phyloP scores from a whole-genome alignment of 1,140 invertebrate genomes.

The Zaprionus capensis region DNA sequence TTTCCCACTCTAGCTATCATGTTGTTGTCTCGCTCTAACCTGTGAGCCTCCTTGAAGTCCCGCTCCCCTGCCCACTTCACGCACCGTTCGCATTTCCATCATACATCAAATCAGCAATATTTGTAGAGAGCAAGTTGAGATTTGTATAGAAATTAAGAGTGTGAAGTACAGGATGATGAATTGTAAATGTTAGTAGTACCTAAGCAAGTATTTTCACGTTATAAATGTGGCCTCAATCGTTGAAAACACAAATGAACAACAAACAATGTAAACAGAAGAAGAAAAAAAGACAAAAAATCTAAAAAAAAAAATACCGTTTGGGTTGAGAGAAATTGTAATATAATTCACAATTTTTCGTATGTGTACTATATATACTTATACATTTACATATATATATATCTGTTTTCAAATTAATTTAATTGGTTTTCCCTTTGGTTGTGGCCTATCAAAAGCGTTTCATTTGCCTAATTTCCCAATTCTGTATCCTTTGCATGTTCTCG shows the following conservation, averaged over 20 bases:
- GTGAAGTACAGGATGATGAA: conserved; percentile 32
- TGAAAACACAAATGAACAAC: conserved; percentile 23
- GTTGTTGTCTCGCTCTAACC: conserved; percentile 24
- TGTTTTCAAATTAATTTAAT: not conserved
- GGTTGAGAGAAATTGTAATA: conserved; percentile 29
- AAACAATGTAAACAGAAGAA: conserved; percentile 9
- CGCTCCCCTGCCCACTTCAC: not conserved
- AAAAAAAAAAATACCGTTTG: conserved; percentile 15
- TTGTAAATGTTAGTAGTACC: conserved; percentile 49
- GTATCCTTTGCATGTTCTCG: conserved; percentile 4
- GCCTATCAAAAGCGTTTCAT: conserved; percentile 6
- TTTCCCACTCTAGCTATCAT: conserved; percentile 6
- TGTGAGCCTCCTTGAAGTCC: not conserved
- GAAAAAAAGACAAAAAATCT: not conserved
- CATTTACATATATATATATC: conserved; percentile 5
- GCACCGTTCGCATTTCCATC: conserved; percentile 1
- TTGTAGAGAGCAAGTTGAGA: conserved; percentile 8
- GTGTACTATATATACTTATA: conserved; percentile 14
- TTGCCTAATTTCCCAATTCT: not conserved
- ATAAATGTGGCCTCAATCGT: conserved; percentile 46
- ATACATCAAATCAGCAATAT: conserved; percentile 34
- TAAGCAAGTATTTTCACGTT: conserved; percentile 53
- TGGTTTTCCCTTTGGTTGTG: conserved; percentile 5
- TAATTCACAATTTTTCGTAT: conserved; percentile 23
- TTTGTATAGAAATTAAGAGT: conserved; percentile 34